A percentile compares a stretch with the other conserved stretches of the same genome.
Evolutionary conservation across 2,888 invertebrate species (phyloP).

Genomic region (Oeneis ivallda): DNA sequence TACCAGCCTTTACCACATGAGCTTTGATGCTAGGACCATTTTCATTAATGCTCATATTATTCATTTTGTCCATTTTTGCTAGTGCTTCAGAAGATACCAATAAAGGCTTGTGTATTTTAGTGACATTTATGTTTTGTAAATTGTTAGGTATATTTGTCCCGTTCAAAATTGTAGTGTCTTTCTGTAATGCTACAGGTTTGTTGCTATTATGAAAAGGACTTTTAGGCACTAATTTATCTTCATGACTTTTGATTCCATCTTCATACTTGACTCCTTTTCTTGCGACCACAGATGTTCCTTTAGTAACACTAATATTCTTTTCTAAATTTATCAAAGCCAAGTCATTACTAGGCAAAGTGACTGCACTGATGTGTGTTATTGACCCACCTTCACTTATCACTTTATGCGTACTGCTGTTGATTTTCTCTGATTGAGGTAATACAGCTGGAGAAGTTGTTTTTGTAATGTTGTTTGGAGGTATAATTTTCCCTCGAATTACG

Average conservation of each 20-base stretch:
- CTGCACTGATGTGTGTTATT: conserved; percentile 47
- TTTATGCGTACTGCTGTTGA: conserved; percentile 46
- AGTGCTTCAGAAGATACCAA: conserved; percentile 57
- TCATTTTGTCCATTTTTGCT: conserved; percentile 47
- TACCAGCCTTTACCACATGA: conserved; percentile 49
- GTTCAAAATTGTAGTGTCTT: conserved; percentile 14
- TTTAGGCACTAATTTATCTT: conserved; percentile 21
- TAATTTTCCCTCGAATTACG: conserved; percentile 42
- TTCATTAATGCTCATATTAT: conserved; percentile 40
- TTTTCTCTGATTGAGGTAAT: conserved; percentile 32
- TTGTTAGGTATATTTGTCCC: conserved; percentile 30
- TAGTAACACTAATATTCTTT: conserved; percentile 53
- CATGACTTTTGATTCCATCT: conserved; percentile 32
- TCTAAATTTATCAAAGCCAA: conserved; percentile 49
- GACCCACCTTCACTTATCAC: conserved; percentile 61
- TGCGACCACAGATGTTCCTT: conserved; percentile 45
- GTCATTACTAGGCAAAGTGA: conserved; percentile 51
- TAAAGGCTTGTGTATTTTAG: conserved; percentile 56
- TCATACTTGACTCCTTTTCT: conserved; percentile 45
- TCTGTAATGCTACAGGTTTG: neutral
- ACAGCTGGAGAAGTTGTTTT: conserved; percentile 30
- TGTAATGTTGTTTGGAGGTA: conserved; percentile 36
- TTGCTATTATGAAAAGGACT: neutral
- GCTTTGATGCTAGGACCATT: conserved; percentile 36
- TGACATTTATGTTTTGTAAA: conserved; percentile 39